phyloP scores from a whole-genome alignment of 2,797 vertebrate genomes.

The Acanthopagrus latus region DNA sequence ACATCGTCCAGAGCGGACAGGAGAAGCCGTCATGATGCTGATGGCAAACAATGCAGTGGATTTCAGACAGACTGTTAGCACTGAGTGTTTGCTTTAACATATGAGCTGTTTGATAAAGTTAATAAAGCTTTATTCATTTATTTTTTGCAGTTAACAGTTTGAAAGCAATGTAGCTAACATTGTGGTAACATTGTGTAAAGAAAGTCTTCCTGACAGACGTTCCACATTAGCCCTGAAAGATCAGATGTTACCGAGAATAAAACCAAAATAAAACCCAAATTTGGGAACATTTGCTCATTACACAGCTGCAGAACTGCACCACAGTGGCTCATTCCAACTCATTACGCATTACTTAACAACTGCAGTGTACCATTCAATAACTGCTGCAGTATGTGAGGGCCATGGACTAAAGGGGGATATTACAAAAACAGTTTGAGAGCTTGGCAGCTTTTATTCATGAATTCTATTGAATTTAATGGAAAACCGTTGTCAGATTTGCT shows the following conservation, averaged over 20 bases:
- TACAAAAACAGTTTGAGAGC: constrained; percentile 12
- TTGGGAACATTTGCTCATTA: constrained; percentile 24
- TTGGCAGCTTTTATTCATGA: neutral
- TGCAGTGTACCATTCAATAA: constrained; percentile 8
- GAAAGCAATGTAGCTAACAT: too few species aligned
- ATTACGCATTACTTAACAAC: constrained; percentile 38
- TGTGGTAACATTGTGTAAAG: neutral
- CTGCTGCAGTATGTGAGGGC: constrained; percentile 6
- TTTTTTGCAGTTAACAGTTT: too few species aligned
- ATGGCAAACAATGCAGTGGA: too few species aligned
- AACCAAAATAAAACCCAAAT: constrained; percentile 7
- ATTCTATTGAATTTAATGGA: constrained; percentile 41
- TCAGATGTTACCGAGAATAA: neutral
- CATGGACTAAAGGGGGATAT: neutral
- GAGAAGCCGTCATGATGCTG: constrained; percentile 47
- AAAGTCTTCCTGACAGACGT: neutral
- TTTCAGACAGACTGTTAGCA: constrained; percentile 57
- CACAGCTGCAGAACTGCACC: constrained; percentile 13
- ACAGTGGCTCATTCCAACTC: constrained; percentile 15
- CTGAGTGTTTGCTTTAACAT: constrained; percentile 1
- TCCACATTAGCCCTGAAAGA: neutral
- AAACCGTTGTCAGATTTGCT: constrained; percentile 34
- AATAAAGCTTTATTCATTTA: too few species aligned
- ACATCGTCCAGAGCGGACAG: constrained; percentile 52
- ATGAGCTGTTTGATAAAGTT: too few species aligned